phyloP scores from a whole-genome alignment of 2,888 invertebrate genomes.

The Melikaiella ostensackeni region DNA sequence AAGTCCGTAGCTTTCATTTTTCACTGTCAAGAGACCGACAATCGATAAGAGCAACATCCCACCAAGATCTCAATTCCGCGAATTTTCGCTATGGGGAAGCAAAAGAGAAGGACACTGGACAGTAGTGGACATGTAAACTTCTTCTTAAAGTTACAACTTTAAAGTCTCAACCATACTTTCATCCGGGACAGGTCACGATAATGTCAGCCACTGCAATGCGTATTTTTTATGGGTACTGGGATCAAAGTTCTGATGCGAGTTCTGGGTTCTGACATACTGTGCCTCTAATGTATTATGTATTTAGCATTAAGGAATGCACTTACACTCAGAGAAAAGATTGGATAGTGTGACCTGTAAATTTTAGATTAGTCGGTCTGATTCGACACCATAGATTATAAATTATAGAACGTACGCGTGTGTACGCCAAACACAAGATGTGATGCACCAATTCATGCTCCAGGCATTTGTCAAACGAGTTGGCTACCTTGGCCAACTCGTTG shows the following conservation, averaged over 20 bases:
- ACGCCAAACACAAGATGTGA: too few relatives aligned
- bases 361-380: too few relatives aligned
- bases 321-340: too few relatives aligned
- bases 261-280: not conserved
- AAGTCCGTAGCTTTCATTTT: constrained; percentile 55
- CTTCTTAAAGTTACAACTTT: not conserved
- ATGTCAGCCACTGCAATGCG: constrained; percentile 14
- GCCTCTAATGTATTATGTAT: not conserved
- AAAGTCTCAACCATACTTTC: not conserved
- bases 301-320: not conserved
- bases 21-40: constrained; percentile 58
- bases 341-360: too few relatives aligned
- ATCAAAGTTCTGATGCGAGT: not conserved
- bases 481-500: too few relatives aligned
- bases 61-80: constrained; percentile 54
- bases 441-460: too few relatives aligned
- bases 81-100: constrained; percentile 37
- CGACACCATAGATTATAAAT: too few relatives aligned
- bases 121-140: constrained; percentile 22
- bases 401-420: too few relatives aligned
- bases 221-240: not conserved
- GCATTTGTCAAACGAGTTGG: too few relatives aligned
- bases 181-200: constrained; percentile 26
- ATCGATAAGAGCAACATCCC: constrained; percentile 52
- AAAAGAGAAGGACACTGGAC: not conserved